A percentile compares a stretch with the other conserved stretches of the same genome.
Evolutionary conservation across 2,797 vertebrate genomes (phyloP).

Genomic region (Tympanoctomys barrerae): DNA sequence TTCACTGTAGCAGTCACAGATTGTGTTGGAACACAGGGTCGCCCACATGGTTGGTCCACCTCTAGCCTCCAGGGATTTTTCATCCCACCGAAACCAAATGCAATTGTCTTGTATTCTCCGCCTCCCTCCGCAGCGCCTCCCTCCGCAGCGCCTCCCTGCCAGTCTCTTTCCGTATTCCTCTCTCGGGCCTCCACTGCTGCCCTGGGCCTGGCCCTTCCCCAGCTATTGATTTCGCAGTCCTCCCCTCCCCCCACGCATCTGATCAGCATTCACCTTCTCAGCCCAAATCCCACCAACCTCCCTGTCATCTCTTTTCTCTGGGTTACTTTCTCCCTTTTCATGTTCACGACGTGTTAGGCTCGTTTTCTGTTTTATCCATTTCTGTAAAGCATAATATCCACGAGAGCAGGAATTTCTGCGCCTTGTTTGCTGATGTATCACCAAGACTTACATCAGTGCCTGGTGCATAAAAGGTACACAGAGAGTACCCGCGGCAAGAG

Average conservation of each 20-base stretch:
- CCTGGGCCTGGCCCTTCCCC: background rate
- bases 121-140: too few species aligned
- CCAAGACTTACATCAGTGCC: background rate
- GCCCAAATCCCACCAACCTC: background rate
- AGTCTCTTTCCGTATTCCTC: background rate
- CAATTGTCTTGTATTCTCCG: background rate
- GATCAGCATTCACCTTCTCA: background rate
- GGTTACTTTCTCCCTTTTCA: background rate
- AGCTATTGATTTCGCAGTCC: too few species aligned
- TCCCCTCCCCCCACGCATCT: background rate
- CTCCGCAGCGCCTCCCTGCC: accelerated
- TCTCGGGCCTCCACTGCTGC: too few species aligned
- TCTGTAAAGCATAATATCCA: background rate
- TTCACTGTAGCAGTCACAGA: background rate
- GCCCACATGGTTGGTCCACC: background rate
- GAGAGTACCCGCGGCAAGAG: background rate
- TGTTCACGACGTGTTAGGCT: background rate
- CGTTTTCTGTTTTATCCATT: background rate
- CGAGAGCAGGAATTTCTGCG: background rate
- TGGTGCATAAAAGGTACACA: background rate
- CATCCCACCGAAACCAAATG: background rate
- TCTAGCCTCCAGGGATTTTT: background rate
- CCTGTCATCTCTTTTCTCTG: background rate
- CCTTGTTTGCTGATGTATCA: background rate
- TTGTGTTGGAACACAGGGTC: background rate